Base-by-base conservation (phyloP, 2,797 vertebrate species). In the Gila robusta region DNA sequence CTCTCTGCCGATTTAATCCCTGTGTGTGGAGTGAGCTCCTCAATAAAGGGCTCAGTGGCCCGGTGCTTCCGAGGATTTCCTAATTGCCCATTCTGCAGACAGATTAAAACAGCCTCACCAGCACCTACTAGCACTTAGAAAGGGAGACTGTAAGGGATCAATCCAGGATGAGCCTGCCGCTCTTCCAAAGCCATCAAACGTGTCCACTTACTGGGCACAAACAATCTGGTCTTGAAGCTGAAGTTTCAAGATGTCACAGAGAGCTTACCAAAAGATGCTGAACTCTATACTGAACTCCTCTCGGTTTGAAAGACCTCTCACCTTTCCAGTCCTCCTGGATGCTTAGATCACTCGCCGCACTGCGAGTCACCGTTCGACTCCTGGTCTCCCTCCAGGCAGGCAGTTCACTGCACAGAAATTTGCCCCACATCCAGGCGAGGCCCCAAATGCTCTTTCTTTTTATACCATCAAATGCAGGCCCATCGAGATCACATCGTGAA, bases 401-500 rank as follows among this genome's bases (percentile, higher is more conserved):
- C 41, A 72, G 49, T 26, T 67, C 76, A 62, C 49, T 52, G 39
- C 37, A 66, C 47, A 47, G 72, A 90, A 89, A 76, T 69, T 76
- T 47, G 74, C 76, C 72, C 67, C 79, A 69, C 78, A 66, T 87
- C 70, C 66, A 62, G 81, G 56, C 59, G 79, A 82, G 79, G 87
- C 72, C 81, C 54, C 81, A 82, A 79, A 82, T 39, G 82, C 87
- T 82, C 71, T 85, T 84, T 82, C 87, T 73, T 80, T 83, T 82
- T 87, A 77, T 87, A 81, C 74, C 87, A 86, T 88, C 86, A 90
- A 76, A 84, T 88, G 66, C 81, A 89, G 77, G 49, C 83, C 74
- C 79, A 81, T 83, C 35, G 88, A 90, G 89, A 88, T 81, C 84
- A 90, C 89, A 91, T 91, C 88, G 91, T 93, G 90, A 91, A 91